Base-by-base conservation (phyloP, 2,797 vertebrate genomes). In the Euphonia xanthogaster region DNA sequence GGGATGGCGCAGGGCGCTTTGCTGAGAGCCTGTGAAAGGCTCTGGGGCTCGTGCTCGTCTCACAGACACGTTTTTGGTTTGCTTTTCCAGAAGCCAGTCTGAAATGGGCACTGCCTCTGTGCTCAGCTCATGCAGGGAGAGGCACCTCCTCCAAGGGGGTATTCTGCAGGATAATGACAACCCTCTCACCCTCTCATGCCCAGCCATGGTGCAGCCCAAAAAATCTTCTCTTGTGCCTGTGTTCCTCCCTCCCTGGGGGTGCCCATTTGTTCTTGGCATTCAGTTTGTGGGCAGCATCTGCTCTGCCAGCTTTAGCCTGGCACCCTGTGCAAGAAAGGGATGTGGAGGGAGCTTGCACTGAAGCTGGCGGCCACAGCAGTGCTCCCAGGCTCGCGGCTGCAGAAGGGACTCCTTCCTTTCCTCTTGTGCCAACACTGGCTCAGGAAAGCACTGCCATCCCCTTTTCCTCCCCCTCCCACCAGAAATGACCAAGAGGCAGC, bases 1-100 rank as follows among this genome's bases (percentile, higher is more conserved):
- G 35, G 74, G 66, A 71, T 62, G 92, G 51, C 3, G 3, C 85
- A 88, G 85, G 70, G 74, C 42, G 84, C 96, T 93, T 96, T 95
- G 92, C 97, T 96, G 96, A 75, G 94, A 70, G 76, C 22, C 68
- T 44, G 95, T 96, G 94, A 86, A 90, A 95, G 81, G 81, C 88
- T 96, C 75, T 42, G 35, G 95, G 83, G 65, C 88, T 91, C 1
- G 1, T 14, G 75, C 74, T 85, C 45, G 1, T 55, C 63, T 33
- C 6, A 3, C 53, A 68, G 66, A 33, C 28, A 10, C 48, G 2
- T 67, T 95, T 92, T 81, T 45, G 51, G 14, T 31, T 91, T 60
- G 72, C 33, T 78, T 80, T 67, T 58, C 58, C 66, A 70, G 91
- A 33, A 33, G 10, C 17, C 39, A 57, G 37, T 33, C 50, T 81